phyloP scores from a whole-genome alignment of 2,113 vertebrate genomes.

The Pedionomus torquatus region DNA sequence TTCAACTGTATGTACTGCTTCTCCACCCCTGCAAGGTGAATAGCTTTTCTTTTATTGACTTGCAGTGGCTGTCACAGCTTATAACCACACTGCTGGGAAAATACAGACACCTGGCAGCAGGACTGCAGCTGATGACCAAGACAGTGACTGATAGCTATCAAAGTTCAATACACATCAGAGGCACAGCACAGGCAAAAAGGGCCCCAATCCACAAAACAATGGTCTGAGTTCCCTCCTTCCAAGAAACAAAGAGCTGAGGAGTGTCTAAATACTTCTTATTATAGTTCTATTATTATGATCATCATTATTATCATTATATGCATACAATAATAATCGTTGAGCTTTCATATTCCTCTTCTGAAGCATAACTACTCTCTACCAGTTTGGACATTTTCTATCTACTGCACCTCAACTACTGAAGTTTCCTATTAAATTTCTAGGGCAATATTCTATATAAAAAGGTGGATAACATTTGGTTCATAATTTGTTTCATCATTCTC shows the following conservation, averaged over 20 bases:
- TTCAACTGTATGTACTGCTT: not conserved
- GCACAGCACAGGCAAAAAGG: not conserved
- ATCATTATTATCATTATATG: not conserved
- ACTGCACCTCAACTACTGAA: not conserved
- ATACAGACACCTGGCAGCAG: not conserved
- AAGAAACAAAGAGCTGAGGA: not conserved
- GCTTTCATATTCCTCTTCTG: not conserved
- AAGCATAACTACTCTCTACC: not conserved
- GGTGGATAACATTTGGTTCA: not conserved
- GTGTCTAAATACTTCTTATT: not conserved
- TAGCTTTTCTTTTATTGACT: not conserved
- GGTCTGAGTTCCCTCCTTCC: not conserved
- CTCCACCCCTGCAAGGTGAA: not conserved
- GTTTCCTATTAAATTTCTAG: not conserved
- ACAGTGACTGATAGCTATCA: not conserved
- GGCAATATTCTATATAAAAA: not conserved
- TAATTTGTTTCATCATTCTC: not conserved
- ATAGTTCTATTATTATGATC: not conserved
- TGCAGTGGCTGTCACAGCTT: not conserved
- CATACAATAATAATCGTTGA: not conserved
- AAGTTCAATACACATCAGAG: not conserved
- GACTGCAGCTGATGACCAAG: not conserved
- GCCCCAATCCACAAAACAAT: not conserved
- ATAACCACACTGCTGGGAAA: not conserved
- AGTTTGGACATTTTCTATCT: not conserved